Percentiles rank a stretch among this genome's conserved stretches.
Conservation (phyloP, 2,113 vertebrate species). For the Rhinolophus ferrumequinum region DNA sequence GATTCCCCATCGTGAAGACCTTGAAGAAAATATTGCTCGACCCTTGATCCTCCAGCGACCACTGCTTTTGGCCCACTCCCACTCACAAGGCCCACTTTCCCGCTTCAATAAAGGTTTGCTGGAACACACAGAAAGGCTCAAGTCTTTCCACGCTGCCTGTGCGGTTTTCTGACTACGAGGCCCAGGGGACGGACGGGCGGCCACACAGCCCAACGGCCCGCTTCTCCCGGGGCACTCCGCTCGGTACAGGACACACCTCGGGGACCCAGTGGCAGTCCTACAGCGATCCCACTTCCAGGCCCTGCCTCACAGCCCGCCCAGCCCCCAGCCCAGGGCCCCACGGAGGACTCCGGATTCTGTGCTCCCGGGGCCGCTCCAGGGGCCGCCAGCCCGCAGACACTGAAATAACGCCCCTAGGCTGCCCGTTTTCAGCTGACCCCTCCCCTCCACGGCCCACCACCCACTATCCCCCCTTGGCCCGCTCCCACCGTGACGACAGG, state of each 20-base stretch:
- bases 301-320: not conserved
- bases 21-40: not conserved
- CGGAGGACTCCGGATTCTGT: not conserved
- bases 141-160: not conserved
- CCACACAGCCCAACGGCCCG: not conserved
- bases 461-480: not conserved
- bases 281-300: too few species aligned
- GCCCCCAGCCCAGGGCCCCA: not conserved
- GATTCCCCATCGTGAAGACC: too few species aligned
- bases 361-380: too few species aligned
- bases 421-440: not conserved
- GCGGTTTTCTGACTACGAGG: not conserved
- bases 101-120: not conserved
- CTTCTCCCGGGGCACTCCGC: not conserved
- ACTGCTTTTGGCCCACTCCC: not conserved
- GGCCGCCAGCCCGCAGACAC: not conserved
- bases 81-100: fast-evolving
- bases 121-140: not conserved
- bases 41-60: not conserved
- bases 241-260: too few species aligned
- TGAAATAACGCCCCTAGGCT: not conserved
- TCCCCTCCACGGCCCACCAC: not conserved
- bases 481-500: not conserved
- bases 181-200: too few species aligned
- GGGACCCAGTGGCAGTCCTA: not conserved